These are phyloP conservation scores for Eretmochelys imbricata DNA, from an alignment of 2,113 vertebrate species.

Conservation along the genomic window DNA sequence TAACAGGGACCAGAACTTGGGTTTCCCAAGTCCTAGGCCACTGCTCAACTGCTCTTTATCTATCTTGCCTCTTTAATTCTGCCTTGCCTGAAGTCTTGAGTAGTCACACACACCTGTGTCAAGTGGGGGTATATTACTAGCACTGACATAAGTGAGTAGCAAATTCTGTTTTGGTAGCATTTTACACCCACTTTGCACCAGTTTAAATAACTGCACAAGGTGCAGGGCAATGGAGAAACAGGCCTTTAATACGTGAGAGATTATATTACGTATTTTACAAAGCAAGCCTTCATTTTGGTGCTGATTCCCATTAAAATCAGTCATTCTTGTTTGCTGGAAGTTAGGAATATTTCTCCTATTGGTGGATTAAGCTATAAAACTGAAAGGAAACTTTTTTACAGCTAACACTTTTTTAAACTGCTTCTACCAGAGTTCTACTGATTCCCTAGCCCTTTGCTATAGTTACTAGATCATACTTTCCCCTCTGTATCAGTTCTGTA, in stretches of 20 bases:
- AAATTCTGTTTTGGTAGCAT: neutral
- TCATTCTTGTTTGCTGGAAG: conserved; percentile 59
- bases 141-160: neutral
- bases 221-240: conserved; percentile 19
- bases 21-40: neutral
- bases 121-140: neutral
- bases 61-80: neutral
- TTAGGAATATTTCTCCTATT: conserved; percentile 59
- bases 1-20: neutral
- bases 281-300: conserved; percentile 47
- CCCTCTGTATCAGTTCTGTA: conserved; percentile 39
- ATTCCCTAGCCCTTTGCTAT: conserved; percentile 35
- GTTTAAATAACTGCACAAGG: neutral
- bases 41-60: neutral
- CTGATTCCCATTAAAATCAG: conserved; percentile 47
- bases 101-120: neutral
- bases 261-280: conserved; percentile 58
- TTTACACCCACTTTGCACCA: neutral
- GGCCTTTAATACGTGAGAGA: conserved; percentile 32
- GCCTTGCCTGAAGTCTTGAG: fast-evolving
- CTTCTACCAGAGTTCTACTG: conserved; percentile 9
- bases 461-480: conserved; percentile 46
- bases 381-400: conserved; percentile 16
- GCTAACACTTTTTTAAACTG: conserved; percentile 65
- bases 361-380: conserved; percentile 66